A percentile compares a stretch with the other conserved stretches of the same genome.
These are phyloP conservation scores for Entosphenus tridentatus DNA, from an alignment of 2,113 vertebrate genomes.

Conservation along the genomic window DNA sequence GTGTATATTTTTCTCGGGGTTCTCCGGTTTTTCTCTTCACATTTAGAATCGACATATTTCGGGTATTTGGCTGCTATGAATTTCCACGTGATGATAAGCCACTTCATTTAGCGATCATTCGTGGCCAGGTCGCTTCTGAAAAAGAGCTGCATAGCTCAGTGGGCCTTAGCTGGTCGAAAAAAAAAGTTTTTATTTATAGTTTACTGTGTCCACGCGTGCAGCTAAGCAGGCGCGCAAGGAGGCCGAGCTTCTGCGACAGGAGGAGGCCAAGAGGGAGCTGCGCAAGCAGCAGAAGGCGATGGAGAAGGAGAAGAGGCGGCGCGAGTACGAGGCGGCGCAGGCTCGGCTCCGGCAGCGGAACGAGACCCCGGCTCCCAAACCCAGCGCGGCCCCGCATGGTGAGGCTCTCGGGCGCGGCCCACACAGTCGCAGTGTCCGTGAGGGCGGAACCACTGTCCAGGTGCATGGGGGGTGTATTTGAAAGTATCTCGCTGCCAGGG, in stretches of 20 bases:
- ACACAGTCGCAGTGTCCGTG: no score
- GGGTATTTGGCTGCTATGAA: not conserved
- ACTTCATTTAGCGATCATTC: not conserved
- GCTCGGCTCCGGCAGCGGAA: constrained; percentile 12
- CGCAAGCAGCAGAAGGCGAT: constrained; percentile 70
- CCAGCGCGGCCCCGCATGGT: no score
- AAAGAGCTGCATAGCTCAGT: not conserved
- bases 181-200: not conserved
- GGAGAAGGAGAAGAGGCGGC: constrained; percentile 66
- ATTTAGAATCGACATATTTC: not conserved
- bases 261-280: constrained; percentile 52
- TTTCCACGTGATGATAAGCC: not conserved
- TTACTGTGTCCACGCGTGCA: constrained; percentile 14
- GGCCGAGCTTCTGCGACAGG: constrained; percentile 48
- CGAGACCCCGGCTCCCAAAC: no score
- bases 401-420: no score
- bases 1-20: no score
- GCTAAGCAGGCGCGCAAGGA: constrained; percentile 67
- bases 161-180: not conserved
- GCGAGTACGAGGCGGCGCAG: constrained; percentile 60
- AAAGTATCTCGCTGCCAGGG: no score
- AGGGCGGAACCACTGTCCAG: no score
- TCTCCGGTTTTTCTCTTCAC: no score
- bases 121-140: not conserved
- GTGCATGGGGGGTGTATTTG: no score